Conservation (phyloP, 2,113 vertebrate genomes). For the Meleagris gallopavo region DNA sequence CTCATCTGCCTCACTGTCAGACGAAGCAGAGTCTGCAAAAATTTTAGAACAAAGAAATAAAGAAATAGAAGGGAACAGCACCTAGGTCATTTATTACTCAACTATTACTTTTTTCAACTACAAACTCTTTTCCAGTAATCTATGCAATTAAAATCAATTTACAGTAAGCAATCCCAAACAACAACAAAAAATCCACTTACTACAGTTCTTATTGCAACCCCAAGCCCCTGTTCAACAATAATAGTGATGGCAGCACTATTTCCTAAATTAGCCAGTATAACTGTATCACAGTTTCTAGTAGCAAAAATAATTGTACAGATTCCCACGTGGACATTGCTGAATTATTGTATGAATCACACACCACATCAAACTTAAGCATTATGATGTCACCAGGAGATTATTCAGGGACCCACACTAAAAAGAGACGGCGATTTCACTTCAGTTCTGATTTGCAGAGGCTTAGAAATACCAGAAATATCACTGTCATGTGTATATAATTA, state of each 20-base stretch:
- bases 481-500: conserved; percentile 7
- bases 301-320: not conserved
- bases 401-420: conserved; percentile 7
- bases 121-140: not conserved
- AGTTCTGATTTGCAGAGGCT: not conserved
- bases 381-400: not conserved
- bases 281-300: not conserved
- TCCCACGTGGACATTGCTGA: not conserved
- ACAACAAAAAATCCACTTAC: not conserved
- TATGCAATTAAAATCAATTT: not conserved
- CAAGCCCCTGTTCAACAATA: not conserved
- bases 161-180: not conserved
- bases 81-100: not conserved
- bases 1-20: conserved; percentile 84
- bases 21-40: conserved; percentile 81
- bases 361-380: not conserved
- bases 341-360: not conserved
- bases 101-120: not conserved
- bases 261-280: not conserved
- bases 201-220: not conserved
- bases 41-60: not conserved
- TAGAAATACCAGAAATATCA: conserved; percentile 20
- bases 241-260: not conserved
- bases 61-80: not conserved
- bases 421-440: conserved; percentile 12